These are phyloP conservation scores for Aphidius ervi DNA, from an alignment of 1,140 invertebrate genomes.

Conservation along the genomic window DNA sequence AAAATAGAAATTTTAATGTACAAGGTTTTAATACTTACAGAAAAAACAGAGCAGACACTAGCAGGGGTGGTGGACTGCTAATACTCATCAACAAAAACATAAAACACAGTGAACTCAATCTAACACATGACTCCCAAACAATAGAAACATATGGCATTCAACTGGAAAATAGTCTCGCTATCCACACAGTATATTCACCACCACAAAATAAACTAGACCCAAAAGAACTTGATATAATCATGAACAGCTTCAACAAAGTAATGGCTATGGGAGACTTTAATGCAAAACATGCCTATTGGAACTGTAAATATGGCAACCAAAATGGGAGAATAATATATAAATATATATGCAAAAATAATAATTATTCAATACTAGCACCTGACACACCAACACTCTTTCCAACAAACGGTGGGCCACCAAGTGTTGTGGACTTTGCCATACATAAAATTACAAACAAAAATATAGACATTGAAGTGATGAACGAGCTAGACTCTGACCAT, in stretches of 20 bases:
- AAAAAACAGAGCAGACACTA: slow-evolving; percentile 23
- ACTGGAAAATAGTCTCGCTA: slow-evolving; percentile 18
- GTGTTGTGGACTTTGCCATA: slow-evolving; percentile 16
- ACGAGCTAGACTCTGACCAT: slow-evolving; percentile 27
- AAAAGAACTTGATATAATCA: slow-evolving; percentile 18
- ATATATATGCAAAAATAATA: slow-evolving; percentile 11
- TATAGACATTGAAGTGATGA: slow-evolving; percentile 14
- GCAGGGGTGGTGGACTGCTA: slow-evolving; percentile 20
- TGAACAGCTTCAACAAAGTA: slow-evolving; percentile 17
- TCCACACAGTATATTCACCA: slow-evolving; percentile 21
- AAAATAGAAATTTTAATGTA: slow-evolving; percentile 13
- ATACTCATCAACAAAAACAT: slow-evolving; percentile 12
- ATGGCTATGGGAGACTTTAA: slow-evolving; percentile 24
- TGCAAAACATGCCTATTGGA: slow-evolving; percentile 26
- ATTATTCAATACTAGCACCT: slow-evolving; percentile 5
- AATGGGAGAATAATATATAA: slow-evolving; percentile 18
- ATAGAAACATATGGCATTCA: slow-evolving; percentile 25
- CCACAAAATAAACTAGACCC: slow-evolving; percentile 16
- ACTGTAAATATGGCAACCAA: slow-evolving; percentile 17
- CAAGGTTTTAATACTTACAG: slow-evolving; percentile 17
- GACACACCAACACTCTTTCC: slow-evolving; percentile 14
- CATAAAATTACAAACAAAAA: slow-evolving; percentile 14
- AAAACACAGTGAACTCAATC: slow-evolving; percentile 4
- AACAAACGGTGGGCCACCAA: slow-evolving; percentile 3
- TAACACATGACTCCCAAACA: neutral